A percentile compares a stretch with the other conserved stretches of the same genome.
These are phyloP conservation scores for Litoditis marina DNA, from an alignment of 2,888 invertebrate genomes.

Conservation along the genomic window DNA sequence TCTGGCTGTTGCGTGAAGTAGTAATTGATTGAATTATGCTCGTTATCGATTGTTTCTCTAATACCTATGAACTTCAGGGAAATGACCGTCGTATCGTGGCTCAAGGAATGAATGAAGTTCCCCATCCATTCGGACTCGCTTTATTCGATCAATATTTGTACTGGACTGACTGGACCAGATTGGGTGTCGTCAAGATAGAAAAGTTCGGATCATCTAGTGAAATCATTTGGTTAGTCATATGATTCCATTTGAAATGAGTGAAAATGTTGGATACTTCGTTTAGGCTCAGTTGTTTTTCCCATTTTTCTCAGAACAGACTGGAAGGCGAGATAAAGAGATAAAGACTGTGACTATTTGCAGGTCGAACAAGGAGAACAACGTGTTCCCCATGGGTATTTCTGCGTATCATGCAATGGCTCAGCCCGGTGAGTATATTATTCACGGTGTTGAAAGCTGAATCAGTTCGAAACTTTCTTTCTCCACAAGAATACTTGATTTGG, in stretches of 20 bases:
- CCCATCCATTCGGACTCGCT: conserved; percentile 90
- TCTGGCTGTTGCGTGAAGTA: conserved; percentile 30
- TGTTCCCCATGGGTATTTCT: conserved; percentile 61
- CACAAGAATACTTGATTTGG: too few species aligned
- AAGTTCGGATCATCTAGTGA: conserved; percentile 59
- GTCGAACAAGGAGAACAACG: conserved; percentile 56
- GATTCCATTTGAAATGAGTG: neutral
- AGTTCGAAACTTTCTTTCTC: too few species aligned
- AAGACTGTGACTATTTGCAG: too few species aligned
- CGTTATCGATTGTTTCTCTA: too few species aligned
- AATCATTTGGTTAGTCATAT: conserved; percentile 42
- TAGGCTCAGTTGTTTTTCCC: too few species aligned
- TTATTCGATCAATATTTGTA: conserved; percentile 86
- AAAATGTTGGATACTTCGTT: too few species aligned
- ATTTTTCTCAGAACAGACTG: too few species aligned
- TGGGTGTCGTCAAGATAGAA: conserved; percentile 57
- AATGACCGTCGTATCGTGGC: conserved; percentile 65
- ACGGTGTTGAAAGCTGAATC: too few species aligned
- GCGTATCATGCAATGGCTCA: conserved; percentile 59
- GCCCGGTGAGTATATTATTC: conserved; percentile 43
- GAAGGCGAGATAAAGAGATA: too few species aligned
- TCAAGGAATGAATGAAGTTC: conserved; percentile 69
- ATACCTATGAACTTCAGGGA: conserved; percentile 66
- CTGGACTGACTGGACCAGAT: conserved; percentile 87
- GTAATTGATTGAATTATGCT: too few species aligned